These are phyloP conservation scores for Rhynchomys soricoides DNA, from an alignment of 2,113 vertebrate species.

Conservation along the genomic window DNA sequence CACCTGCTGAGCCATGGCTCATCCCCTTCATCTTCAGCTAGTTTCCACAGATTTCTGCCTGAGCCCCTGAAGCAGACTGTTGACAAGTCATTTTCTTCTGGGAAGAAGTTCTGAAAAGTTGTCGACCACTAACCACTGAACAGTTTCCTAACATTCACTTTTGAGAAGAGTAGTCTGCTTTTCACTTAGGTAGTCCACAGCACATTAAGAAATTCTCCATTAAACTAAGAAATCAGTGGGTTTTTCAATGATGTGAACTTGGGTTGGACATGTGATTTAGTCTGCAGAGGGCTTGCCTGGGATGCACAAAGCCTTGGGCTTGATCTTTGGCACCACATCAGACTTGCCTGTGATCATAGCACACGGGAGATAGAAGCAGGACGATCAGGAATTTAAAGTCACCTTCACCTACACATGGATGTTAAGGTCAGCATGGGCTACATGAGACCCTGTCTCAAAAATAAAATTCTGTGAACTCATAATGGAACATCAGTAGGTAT, in stretches of 20 bases:
- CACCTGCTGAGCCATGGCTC: background rate
- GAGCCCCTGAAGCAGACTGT: background rate
- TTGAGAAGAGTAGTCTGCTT: background rate
- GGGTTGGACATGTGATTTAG: background rate
- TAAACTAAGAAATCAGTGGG: background rate
- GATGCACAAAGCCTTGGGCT: background rate
- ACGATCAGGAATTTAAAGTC: background rate
- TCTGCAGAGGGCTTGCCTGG: background rate
- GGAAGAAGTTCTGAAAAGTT: background rate
- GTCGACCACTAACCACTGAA: background rate
- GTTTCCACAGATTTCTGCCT: background rate
- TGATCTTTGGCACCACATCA: background rate
- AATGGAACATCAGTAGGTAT: background rate
- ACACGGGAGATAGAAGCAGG: background rate
- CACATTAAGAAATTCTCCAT: background rate
- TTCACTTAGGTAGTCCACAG: background rate
- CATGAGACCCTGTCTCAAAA: background rate
- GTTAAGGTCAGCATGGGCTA: background rate
- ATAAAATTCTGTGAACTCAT: background rate
- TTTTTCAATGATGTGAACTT: background rate
- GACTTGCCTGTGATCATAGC: background rate
- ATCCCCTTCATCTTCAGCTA: rapidly evolving
- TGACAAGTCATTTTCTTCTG: slow-evolving; percentile 26
- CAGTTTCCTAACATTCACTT: background rate
- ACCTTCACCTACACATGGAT: background rate